A percentile compares a stretch with the other conserved stretches of the same genome.
Conservation (phyloP, 2,113 vertebrate species). For the Felis chaus region DNA sequence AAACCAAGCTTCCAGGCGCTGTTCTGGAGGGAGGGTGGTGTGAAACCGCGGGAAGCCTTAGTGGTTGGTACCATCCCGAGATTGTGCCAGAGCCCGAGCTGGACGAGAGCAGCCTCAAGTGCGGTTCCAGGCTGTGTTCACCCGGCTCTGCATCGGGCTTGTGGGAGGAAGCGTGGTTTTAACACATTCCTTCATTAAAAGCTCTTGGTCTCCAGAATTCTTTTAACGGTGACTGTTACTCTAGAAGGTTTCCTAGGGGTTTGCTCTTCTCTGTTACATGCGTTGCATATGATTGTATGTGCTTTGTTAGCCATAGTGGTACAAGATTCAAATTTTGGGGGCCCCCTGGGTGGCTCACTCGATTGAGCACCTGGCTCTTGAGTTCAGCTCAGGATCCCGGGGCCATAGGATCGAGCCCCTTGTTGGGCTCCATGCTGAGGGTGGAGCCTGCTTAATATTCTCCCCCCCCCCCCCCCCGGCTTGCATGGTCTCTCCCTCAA, state of each 20-base stretch:
- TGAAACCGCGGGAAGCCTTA: neutral
- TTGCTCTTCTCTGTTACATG: neutral
- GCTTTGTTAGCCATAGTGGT: neutral
- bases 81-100: neutral
- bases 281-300: neutral
- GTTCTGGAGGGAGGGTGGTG: neutral
- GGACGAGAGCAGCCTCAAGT: neutral
- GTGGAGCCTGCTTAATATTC: too few species aligned
- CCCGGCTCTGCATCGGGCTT: accelerated
- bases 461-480: too few species aligned
- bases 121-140: neutral
- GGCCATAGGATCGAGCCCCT: too few species aligned
- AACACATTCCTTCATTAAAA: accelerated
- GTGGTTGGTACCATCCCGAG: accelerated
- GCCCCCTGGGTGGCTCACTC: too few species aligned
- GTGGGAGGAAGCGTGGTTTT: accelerated
- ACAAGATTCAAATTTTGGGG: neutral
- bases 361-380: too few species aligned
- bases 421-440: too few species aligned
- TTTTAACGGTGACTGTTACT: neutral
- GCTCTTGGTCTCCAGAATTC: neutral
- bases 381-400: too few species aligned
- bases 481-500: too few species aligned
- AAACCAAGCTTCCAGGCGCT: neutral
- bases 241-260: neutral